Base-by-base conservation (phyloP, 2,888 invertebrate genomes). In the Ypsolopha scabrella region DNA sequence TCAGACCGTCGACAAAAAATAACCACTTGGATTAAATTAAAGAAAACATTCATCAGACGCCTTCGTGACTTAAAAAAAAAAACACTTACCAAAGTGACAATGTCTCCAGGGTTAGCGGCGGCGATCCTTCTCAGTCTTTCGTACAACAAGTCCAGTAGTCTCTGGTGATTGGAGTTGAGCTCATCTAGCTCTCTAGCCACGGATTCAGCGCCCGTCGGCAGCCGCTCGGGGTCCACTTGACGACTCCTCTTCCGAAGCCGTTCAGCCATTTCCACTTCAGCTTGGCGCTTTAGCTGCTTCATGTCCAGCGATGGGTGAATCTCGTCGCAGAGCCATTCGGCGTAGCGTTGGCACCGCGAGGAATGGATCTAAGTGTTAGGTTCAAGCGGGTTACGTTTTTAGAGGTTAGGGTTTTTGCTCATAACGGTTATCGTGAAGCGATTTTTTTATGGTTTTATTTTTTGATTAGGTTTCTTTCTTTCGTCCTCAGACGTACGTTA, bases 311-410 rank as follows among this genome's bases (percentile, higher is more conserved):
- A 94, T 2, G 94, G 94, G 67, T 94, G 94, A 50, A 92, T 89
- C 65, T 94, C 94, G 67, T 92, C 92, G 75, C 96, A 90, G 59
- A 96, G 88, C 81, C 90, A 90, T 67, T 95, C 95, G 57, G 91
- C 89, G 88, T 94, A 97, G 59, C 93, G 91, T 80, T 93, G 92
- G 75, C 95, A 92, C 70, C 94, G 90, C 72, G 93, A 91, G 76
- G 94, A 93, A 89, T 94, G 94, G 74, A 94, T 94, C 95, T 96
- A 91, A 52, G 75, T 87, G 24, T 24, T 24, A 24, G 24, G 24
- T 24, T 24, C 24, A 24, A 24, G 24, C 24, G 24, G 24, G 24
- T 24, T 24, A 24, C 24, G 24, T 24, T 24, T 24, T 24, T 24
- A 24, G 73, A 83, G 77, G 73, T 75, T 75, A 72, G 75, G 75